Conservation (phyloP, 2,888 invertebrate genomes). For the Noctua pronuba region DNA sequence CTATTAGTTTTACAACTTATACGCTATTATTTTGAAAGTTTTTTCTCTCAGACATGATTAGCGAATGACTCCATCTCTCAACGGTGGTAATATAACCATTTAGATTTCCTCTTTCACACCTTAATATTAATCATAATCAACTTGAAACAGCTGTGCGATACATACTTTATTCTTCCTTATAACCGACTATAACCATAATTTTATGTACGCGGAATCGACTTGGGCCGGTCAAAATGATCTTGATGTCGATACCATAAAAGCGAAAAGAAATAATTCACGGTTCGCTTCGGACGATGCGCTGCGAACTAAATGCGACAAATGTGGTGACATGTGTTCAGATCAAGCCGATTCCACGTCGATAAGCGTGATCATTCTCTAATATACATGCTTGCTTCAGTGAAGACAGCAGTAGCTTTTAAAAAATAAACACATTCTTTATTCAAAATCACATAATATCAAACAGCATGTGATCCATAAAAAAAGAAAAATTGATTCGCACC, state of each 20-base stretch:
- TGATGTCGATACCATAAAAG: neutral
- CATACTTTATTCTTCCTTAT: neutral
- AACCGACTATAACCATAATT: neutral
- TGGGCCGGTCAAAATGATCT: neutral
- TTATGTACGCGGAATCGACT: neutral
- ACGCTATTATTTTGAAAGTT: conserved; percentile 43
- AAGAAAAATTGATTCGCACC: conserved; percentile 29
- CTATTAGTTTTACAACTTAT: conserved; percentile 52
- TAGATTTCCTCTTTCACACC: conserved; percentile 27
- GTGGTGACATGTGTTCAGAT: neutral
- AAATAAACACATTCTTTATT: neutral
- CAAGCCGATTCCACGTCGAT: neutral
- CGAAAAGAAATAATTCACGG: neutral
- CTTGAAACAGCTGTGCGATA: conserved; percentile 10
- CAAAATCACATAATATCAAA: neutral
- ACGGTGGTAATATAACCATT: conserved; percentile 39
- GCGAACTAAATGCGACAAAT: neutral
- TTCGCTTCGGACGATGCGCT: neutral
- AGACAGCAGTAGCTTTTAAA: neutral
- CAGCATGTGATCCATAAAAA: neutral
- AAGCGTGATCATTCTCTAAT: neutral
- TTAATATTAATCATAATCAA: conserved; percentile 26
- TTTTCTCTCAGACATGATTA: conserved; percentile 51
- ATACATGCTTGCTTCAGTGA: neutral
- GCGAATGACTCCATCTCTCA: conserved; percentile 33